Conservation (phyloP, 1,140 invertebrate species). For the Stegodyphus mimosarum region DNA sequence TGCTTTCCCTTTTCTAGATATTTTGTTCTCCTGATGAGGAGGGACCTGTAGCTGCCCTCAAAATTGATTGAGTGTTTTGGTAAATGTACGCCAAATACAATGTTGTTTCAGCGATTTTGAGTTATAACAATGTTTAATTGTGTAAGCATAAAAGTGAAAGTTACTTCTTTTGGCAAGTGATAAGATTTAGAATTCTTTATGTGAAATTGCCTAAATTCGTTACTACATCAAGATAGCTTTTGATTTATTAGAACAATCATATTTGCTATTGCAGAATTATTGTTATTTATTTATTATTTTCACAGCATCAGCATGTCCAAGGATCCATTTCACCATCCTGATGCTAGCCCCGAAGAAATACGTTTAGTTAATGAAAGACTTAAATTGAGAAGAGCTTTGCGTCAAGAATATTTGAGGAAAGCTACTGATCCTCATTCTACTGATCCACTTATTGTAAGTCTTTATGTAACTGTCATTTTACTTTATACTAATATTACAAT, state of each 20-base stretch:
- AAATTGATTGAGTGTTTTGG: no score
- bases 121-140: no score
- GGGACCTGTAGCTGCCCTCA: no score
- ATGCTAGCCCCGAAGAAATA: constrained; percentile 38
- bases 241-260: not conserved
- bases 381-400: constrained; percentile 30
- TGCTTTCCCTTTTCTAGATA: no score
- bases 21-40: no score
- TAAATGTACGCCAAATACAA: no score
- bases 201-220: not conserved
- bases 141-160: no score
- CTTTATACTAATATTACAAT: not conserved
- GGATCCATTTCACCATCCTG: constrained; percentile 17
- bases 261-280: not conserved
- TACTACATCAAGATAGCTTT: not conserved
- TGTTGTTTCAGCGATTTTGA: no score
- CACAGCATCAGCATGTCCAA: not conserved
- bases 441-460: constrained; percentile 40
- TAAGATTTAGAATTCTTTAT: no score
- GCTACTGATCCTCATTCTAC: constrained; percentile 39
- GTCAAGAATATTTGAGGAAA: constrained; percentile 38
- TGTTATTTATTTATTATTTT: not conserved
- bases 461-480: not conserved
- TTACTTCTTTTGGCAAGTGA: no score
- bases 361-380: constrained; percentile 14